Evolutionary conservation across 2,888 invertebrate species (phyloP), one percentile per base, ranked within the genome.

Genomic region (Allacma fusca): DNA sequence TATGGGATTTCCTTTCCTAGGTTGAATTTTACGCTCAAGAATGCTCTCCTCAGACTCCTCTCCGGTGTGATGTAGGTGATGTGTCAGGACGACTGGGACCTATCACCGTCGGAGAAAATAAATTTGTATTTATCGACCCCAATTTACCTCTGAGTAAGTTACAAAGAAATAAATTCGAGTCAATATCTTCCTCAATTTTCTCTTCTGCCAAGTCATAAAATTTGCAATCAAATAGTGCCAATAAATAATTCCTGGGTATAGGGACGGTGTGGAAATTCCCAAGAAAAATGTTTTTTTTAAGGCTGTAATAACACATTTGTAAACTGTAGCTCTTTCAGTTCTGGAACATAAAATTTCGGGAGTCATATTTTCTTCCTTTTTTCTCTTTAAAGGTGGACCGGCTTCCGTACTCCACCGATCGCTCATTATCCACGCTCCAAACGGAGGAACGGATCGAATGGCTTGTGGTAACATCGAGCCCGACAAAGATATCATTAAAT

Each of bases 381-480:
- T n/a, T n/a, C n/a, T n/a, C n/a, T 13, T 62, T 83, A 26, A 81
- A 87, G 87, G 87, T 78, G 94, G 94, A 85, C 92, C 93, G 7
- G 87, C 89, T 62, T 91, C 91, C 2, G 95, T 95, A 1, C 87
- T 96, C 86, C 95, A 95, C 0, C 91, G 93, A 76, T 95, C 96
- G 1, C 90, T 97, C 81, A 93, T 97, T 0, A 91, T 97, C 82
- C 91, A 94, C 86, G 92, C 92, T 2, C 91, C 94, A 2, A 92
- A 93, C 78, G 88, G 90, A 80, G 91, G 91, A 69, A 86, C 89
- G 13, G 91, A 92, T 81, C 89, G 93, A 82, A 93, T 93, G 86
- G 95, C 96, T 0, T 96, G 96, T 87, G 96, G 96, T 74, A 96
- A 96, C 86, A 94, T 97, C 80, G 93, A 93, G 85, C 93, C 94